phyloP scores from a whole-genome alignment of 1,140 invertebrate genomes.

The Apocrypta bakeri region DNA sequence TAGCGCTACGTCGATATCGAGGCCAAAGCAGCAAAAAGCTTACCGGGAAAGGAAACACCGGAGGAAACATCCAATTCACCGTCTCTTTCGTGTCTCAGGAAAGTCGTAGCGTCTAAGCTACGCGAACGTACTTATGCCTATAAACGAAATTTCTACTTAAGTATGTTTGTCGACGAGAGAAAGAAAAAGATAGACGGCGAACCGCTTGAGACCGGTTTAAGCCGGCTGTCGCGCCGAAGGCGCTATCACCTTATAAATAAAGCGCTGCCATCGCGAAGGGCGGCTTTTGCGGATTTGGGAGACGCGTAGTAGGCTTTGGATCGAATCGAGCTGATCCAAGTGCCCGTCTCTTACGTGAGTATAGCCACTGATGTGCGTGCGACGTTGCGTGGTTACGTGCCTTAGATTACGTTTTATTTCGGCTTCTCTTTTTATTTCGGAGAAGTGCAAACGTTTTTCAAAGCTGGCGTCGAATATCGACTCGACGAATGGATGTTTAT shows the following conservation, averaged over 20 bases:
- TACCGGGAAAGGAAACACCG: not conserved
- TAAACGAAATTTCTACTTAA: not conserved
- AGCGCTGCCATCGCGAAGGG: not conserved
- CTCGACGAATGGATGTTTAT: too few relatives aligned
- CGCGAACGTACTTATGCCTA: too few relatives aligned
- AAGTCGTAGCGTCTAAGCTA: too few relatives aligned
- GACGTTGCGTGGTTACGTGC: not conserved
- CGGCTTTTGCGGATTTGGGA: not conserved
- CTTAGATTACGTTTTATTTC: too few relatives aligned
- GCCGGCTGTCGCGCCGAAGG: too few relatives aligned
- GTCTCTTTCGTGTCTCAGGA: not conserved
- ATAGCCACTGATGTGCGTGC: not conserved
- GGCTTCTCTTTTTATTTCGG: too few relatives aligned
- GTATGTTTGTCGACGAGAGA: not conserved
- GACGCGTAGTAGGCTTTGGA: not conserved
- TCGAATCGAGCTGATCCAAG: not conserved
- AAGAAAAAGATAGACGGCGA: not conserved
- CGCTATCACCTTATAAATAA: not conserved
- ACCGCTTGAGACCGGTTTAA: not conserved
- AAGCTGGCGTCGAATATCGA: too few relatives aligned
- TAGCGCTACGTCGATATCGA: too few relatives aligned
- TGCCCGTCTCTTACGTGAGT: not conserved
- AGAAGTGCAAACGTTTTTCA: not conserved
- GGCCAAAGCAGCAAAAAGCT: not conserved
- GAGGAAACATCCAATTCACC: not conserved